Evolutionary conservation across 2,797 vertebrate genomes (phyloP).

Genomic region (Ctenochaetus hawaiiensis): DNA sequence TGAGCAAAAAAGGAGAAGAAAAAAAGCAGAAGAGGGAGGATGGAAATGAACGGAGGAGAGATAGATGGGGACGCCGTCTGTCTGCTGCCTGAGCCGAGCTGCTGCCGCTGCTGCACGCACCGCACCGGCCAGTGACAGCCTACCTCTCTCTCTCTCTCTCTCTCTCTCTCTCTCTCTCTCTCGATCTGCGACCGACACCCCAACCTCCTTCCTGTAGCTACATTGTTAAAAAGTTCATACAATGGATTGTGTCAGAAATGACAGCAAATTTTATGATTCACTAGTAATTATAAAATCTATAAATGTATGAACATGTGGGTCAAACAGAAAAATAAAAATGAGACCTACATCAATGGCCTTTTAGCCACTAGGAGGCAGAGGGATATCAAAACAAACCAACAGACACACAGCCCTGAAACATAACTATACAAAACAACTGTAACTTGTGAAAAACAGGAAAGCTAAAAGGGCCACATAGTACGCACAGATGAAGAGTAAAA

Average conservation of each 20-base stretch:
- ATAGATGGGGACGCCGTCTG: conserved; percentile 41
- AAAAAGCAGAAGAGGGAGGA: neutral
- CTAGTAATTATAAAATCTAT: too few relatives aligned
- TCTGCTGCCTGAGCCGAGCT: conserved; percentile 41
- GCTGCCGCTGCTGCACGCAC: conserved; percentile 25
- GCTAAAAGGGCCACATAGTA: neutral
- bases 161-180: conserved; percentile 11
- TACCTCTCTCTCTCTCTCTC: conserved; percentile 18
- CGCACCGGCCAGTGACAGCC: conserved; percentile 28
- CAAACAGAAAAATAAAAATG: too few relatives aligned
- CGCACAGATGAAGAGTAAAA: neutral
- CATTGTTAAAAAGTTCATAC: neutral
- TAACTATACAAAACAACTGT: too few relatives aligned
- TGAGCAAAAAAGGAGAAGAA: neutral
- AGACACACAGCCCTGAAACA: too few relatives aligned
- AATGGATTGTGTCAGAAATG: neutral
- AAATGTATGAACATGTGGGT: too few relatives aligned
- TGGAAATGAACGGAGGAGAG: conserved; percentile 3
- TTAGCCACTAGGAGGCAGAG: too few relatives aligned
- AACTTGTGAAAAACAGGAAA: too few relatives aligned
- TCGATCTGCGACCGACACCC: neutral
- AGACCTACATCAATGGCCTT: too few relatives aligned
- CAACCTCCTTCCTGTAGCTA: neutral
- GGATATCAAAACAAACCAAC: too few relatives aligned
- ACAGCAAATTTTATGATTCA: neutral